phyloP scores from a whole-genome alignment of 2,113 vertebrate species.

The Neolamprologus sp. region DNA sequence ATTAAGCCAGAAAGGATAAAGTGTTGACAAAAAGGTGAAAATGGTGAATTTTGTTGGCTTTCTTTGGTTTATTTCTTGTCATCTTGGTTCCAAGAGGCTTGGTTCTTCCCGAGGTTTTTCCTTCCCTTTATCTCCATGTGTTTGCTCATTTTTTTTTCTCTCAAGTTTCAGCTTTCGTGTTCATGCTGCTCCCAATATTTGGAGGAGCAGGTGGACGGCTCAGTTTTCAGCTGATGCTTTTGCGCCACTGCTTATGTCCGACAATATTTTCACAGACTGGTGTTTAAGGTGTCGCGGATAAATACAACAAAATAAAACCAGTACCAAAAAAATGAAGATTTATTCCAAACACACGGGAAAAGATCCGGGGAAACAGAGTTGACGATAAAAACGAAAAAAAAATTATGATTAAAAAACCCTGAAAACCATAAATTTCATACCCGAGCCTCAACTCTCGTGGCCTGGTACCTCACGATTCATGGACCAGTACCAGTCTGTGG shows the following conservation, averaged over 20 bases:
- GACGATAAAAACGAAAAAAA: not conserved
- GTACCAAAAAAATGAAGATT: fast-evolving
- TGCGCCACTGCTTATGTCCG: fast-evolving
- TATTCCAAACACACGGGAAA: not conserved
- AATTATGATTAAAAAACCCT: fast-evolving
- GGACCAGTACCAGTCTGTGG: fast-evolving
- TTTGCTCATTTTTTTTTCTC: fast-evolving
- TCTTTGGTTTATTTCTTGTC: not conserved
- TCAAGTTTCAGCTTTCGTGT: not conserved
- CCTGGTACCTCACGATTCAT: not conserved
- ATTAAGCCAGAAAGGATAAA: fast-evolving
- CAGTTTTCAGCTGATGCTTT: not conserved
- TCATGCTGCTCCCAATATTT: not conserved
- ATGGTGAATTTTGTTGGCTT: not conserved
- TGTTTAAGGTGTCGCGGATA: not conserved
- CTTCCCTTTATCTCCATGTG: fast-evolving
- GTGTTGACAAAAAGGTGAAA: fast-evolving
- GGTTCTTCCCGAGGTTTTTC: not conserved
- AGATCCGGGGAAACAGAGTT: not conserved
- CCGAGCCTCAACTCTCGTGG: not conserved
- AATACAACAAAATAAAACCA: not conserved
- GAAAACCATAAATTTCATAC: not conserved
- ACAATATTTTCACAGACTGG: not conserved
- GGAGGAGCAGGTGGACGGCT: fast-evolving
- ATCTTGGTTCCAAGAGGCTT: not conserved